Percentiles rank a stretch among this genome's conserved stretches.
These are phyloP conservation scores for Catharus ustulatus DNA, from an alignment of 2,797 vertebrate genomes.

Conservation along the genomic window DNA sequence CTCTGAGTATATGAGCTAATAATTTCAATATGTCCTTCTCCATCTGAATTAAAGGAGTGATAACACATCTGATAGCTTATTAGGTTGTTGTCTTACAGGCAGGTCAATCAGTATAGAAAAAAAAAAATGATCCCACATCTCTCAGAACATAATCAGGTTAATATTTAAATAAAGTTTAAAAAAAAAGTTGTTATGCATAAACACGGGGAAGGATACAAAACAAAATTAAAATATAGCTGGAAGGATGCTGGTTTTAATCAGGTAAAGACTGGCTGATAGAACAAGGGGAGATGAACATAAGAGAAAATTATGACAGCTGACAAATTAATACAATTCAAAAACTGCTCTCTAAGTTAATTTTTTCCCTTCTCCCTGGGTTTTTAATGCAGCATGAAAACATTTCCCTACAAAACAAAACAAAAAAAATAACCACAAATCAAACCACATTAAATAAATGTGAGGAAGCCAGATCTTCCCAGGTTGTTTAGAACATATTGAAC, in stretches of 20 bases:
- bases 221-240: background rate
- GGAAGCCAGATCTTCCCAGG: background rate
- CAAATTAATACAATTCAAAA: conserved; percentile 28
- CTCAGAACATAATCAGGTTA: background rate
- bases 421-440: background rate
- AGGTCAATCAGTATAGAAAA: background rate
- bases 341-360: background rate
- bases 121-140: background rate
- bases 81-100: background rate
- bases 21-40: background rate
- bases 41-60: background rate
- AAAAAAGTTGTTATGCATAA: background rate
- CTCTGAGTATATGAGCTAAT: background rate
- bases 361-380: background rate
- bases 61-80: background rate
- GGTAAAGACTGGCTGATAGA: background rate
- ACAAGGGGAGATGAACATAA: background rate
- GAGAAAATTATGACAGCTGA: conserved; percentile 1
- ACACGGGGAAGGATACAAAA: background rate
- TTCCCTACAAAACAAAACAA: background rate
- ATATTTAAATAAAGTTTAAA: background rate
- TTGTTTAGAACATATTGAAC: background rate
- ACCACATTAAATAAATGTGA: background rate
- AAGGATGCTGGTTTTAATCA: conserved; percentile 1
- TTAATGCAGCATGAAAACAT: background rate